These are phyloP conservation scores for Gari tellinella DNA, from an alignment of 2,888 invertebrate species.

Conservation along the genomic window DNA sequence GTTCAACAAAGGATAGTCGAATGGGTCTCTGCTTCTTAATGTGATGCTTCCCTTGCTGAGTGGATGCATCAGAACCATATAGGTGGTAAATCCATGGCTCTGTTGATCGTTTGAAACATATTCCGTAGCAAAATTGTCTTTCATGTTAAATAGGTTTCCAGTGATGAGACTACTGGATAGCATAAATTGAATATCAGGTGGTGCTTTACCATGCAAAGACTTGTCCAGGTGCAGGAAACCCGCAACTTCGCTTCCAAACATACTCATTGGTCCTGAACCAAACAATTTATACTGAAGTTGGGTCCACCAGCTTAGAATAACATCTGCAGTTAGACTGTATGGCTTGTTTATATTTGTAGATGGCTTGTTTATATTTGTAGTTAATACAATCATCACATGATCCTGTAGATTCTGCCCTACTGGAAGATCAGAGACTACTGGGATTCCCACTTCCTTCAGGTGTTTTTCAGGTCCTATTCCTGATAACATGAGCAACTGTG, in stretches of 20 bases:
- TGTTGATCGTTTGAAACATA: constrained; percentile 15
- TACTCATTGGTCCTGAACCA: constrained; percentile 22
- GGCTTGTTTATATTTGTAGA: constrained; percentile 13
- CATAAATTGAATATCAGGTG: constrained; percentile 45
- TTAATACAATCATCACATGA: constrained; percentile 19
- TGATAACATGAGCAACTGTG: constrained; percentile 59
- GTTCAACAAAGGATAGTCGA: constrained; percentile 92
- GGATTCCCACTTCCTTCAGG: constrained; percentile 78
- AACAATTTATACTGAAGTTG: constrained; percentile 38
- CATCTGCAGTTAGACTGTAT: constrained; percentile 20
- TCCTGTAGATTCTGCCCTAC: constrained; percentile 54
- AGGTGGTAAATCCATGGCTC: constrained; percentile 75
- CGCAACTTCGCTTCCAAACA: constrained; percentile 21
- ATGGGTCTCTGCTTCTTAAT: constrained; percentile 90
- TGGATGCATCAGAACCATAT: constrained; percentile 84
- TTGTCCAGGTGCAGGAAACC: constrained; percentile 27
- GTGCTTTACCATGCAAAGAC: constrained; percentile 5
- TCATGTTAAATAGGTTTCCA: constrained; percentile 17
- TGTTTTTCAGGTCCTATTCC: constrained; percentile 50
- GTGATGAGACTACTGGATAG: constrained; percentile 17
- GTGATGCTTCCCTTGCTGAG: constrained; percentile 92
- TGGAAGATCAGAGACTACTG: constrained; percentile 76
- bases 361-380: constrained; percentile 15
- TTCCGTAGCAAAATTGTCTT: constrained; percentile 32
- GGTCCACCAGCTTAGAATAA: constrained; percentile 17